Evolutionary conservation across 1,140 invertebrate species (phyloP), one percentile per base, ranked within the genome.

Genomic region (Diorhabda sublineata): DNA sequence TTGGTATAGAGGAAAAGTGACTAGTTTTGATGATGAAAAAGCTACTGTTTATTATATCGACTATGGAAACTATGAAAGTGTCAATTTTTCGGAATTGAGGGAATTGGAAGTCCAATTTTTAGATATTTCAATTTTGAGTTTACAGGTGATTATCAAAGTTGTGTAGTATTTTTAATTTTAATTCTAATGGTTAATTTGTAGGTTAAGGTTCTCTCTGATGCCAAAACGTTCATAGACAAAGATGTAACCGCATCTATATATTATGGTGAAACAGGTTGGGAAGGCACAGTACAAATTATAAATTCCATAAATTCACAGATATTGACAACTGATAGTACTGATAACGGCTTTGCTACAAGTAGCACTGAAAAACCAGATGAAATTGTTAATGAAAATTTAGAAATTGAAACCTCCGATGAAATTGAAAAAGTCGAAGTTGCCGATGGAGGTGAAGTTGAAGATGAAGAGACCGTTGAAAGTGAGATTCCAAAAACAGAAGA

Each of bases 51-150:
- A 44, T 6, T 94, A 90, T 79, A 80, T 92, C 3, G 92, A 94
- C 79, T 93, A 91, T 80, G 92, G 92, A 6, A 92, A 93, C 78
- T 84, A 84, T 43, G 90, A 92, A 79, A 81, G 77, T 42, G 79
- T 91, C 0, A 58, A 58, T 59, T 71, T 75, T 47, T 56, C 57
- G 9, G 61, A 62, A 2, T 60, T 80, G 3, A 71, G 77, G 62
- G 72, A 74, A 58, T 59, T 80, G 26, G 60, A 58, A 26, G 47
- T 42, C 5, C 58, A 76, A 67, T 78, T 78, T 69, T 69, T 71
- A 11, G 69, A 73, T 26, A 69, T 71, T 41, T 70, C 69, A 58
- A 71, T 74, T 8, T 65, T 78, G 61, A 74, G 75, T 68, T 42
- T 78, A 4, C 66, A 73, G 69, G 74, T 79, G 63, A 68, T n/a